Evolutionary conservation across 2,888 invertebrate species (phyloP).

Genomic region (Agrenia bidenticulata): DNA sequence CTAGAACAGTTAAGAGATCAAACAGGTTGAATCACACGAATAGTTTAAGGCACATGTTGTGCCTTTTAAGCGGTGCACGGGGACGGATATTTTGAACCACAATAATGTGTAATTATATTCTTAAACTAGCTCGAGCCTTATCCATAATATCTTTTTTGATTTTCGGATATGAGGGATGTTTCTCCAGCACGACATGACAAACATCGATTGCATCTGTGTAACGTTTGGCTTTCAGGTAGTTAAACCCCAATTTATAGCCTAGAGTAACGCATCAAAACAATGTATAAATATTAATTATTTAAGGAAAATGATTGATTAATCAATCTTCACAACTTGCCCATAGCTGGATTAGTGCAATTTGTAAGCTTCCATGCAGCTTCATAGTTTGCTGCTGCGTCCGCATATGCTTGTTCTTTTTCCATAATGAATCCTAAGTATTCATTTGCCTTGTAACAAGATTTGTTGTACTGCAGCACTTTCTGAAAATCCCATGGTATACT

Average conservation of each 20-base stretch:
- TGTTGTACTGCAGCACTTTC: constrained; percentile 76
- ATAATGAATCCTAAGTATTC: constrained; percentile 82
- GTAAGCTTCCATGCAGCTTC: constrained; percentile 83
- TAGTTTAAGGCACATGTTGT: too few relatives aligned
- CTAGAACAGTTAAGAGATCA: too few relatives aligned
- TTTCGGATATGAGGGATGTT: constrained; percentile 84
- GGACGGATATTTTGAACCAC: too few relatives aligned
- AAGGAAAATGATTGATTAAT: not conserved
- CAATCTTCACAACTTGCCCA: constrained; percentile 60
- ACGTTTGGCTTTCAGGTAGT: constrained; percentile 82
- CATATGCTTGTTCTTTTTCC: constrained; percentile 89
- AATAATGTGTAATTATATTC: too few relatives aligned
- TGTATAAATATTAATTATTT: too few relatives aligned
- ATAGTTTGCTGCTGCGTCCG: constrained; percentile 78
- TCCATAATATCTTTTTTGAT: constrained; percentile 91
- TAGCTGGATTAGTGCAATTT: constrained; percentile 75
- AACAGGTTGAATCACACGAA: too few relatives aligned
- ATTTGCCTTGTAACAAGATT: constrained; percentile 86
- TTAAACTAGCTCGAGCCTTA: constrained; percentile 76
- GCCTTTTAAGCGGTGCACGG: too few relatives aligned
- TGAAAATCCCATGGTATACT: too few relatives aligned
- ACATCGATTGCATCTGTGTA: constrained; percentile 90
- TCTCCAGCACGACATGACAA: constrained; percentile 76
- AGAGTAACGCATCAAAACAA: too few relatives aligned
- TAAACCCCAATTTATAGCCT: constrained; percentile 88